Percentiles rank a stretch among this genome's conserved stretches.
Conservation (phyloP, 2,113 vertebrate genomes). For the Mola mola region DNA sequence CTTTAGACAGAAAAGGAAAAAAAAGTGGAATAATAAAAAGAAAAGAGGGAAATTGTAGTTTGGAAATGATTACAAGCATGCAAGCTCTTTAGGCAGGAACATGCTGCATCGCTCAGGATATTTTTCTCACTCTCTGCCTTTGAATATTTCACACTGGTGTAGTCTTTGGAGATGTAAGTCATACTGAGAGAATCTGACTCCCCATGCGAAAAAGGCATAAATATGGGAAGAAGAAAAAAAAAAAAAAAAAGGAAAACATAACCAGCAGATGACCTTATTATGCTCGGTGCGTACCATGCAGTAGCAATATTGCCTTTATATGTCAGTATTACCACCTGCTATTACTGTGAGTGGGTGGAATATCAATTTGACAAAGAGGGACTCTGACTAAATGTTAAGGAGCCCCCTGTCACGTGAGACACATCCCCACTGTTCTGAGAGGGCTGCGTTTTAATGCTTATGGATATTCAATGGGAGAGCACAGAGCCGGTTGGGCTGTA, state of each 20-base stretch:
- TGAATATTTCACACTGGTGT: slow-evolving; percentile 74
- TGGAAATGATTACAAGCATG: slow-evolving; percentile 65
- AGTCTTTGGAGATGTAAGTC: slow-evolving; percentile 73
- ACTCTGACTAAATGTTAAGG: slow-evolving; percentile 76
- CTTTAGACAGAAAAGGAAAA: slow-evolving; percentile 41
- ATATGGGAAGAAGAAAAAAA: slow-evolving; percentile 33
- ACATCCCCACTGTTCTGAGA: slow-evolving; percentile 71
- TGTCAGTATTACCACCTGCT: slow-evolving; percentile 77
- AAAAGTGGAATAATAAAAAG: slow-evolving; percentile 36
- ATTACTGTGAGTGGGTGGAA: slow-evolving; percentile 72
- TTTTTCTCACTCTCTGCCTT: slow-evolving; percentile 62
- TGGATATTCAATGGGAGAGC: slow-evolving; percentile 71
- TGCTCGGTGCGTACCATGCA: slow-evolving; percentile 52
- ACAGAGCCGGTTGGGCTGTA: slow-evolving; percentile 58
- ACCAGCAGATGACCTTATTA: slow-evolving; percentile 79
- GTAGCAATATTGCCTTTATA: slow-evolving; percentile 76
- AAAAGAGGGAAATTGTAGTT: slow-evolving; percentile 54
- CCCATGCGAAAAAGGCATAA: slow-evolving; percentile 74
- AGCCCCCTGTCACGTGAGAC: slow-evolving; percentile 66
- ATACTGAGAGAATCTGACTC: slow-evolving; percentile 70
- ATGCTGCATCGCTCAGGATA: slow-evolving; percentile 50
- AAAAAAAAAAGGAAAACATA: slow-evolving; percentile 51
- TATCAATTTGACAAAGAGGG: slow-evolving; percentile 73
- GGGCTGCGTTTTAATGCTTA: slow-evolving; percentile 75
- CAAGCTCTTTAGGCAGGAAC: slow-evolving; percentile 56